A percentile compares a stretch with the other conserved stretches of the same genome.
These are phyloP conservation scores for Spodoptera littoralis DNA, from an alignment of 2,888 invertebrate genomes.

Conservation along the genomic window DNA sequence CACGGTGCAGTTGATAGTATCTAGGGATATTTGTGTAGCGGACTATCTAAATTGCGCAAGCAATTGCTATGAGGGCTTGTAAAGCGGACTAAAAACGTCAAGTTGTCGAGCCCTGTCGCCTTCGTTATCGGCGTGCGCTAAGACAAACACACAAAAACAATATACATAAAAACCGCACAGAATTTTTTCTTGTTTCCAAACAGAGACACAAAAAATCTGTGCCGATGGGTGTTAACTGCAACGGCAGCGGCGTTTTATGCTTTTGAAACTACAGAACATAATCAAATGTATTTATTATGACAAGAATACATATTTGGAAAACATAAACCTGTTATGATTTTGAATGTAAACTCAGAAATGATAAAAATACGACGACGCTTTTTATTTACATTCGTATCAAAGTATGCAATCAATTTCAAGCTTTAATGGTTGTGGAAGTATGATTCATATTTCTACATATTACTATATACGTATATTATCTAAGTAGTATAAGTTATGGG, in stretches of 20 bases:
- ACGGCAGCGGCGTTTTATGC: slow-evolving; percentile 63
- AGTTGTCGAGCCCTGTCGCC: slow-evolving; percentile 51
- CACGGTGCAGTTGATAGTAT: slow-evolving; percentile 2
- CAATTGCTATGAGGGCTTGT: slow-evolving; percentile 5
- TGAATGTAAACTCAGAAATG: slow-evolving; percentile 10
- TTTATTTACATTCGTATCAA: slow-evolving; percentile 7
- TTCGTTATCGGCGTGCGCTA: slow-evolving; percentile 79
- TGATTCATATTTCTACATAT: slow-evolving; percentile 29
- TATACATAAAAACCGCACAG: slow-evolving; percentile 76
- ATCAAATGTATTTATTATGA: slow-evolving; percentile 34
- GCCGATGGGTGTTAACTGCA: slow-evolving; percentile 78
- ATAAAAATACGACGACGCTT: slow-evolving; percentile 1
- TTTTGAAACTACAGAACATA: slow-evolving; percentile 40
- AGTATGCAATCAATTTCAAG: slow-evolving; percentile 1
- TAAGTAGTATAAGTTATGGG: slow-evolving; percentile 27
- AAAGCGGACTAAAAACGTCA: slow-evolving; percentile 22
- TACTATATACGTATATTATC: no score
- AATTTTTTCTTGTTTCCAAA: slow-evolving; percentile 75
- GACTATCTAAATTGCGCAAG: slow-evolving; percentile 11
- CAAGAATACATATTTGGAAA: slow-evolving; percentile 31
- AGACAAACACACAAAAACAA: slow-evolving; percentile 83
- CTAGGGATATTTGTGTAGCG: slow-evolving; percentile 6
- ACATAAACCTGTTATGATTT: slow-evolving; percentile 12
- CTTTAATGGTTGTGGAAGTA: slow-evolving; percentile 12
- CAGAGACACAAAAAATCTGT: slow-evolving; percentile 70